Conservation (phyloP, 2,113 vertebrate species). For the Pseudopodoces humilis region DNA sequence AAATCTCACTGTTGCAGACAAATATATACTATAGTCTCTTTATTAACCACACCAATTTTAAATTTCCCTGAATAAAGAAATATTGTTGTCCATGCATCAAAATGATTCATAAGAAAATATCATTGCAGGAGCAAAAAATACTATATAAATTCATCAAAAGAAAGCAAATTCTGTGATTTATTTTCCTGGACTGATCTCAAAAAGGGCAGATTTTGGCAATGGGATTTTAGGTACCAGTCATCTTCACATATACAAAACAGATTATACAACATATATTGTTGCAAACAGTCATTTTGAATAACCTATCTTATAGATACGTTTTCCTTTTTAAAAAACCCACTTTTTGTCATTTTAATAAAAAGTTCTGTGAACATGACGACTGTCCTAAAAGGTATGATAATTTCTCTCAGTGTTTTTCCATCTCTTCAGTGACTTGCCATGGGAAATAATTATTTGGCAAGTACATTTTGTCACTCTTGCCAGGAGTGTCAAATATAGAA, state of each 20-base stretch:
- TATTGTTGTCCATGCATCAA: background rate
- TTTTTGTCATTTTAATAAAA: background rate
- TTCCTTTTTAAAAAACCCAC: background rate
- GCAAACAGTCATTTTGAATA: background rate
- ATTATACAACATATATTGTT: background rate
- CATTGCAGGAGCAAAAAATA: background rate
- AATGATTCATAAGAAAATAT: background rate
- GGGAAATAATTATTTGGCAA: conserved; percentile 61
- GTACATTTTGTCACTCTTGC: conserved; percentile 44
- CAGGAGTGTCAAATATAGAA: conserved; percentile 57
- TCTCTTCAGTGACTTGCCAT: conserved; percentile 36
- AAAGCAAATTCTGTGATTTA: background rate
- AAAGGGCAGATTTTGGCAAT: background rate
- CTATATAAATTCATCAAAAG: background rate
- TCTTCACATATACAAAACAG: background rate
- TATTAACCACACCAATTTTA: background rate
- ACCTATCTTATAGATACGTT: background rate
- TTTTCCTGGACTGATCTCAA: background rate
- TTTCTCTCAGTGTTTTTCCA: conserved; percentile 58
- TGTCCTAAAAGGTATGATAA: conserved; percentile 36
- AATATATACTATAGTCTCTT: background rate
- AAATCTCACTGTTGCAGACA: background rate
- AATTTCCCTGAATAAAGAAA: background rate
- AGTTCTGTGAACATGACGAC: background rate
- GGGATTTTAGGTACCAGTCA: background rate